Evolutionary conservation across 2,797 vertebrate genomes (phyloP), one percentile per base, ranked within the genome.

Genomic region (Prunella strophiata): DNA sequence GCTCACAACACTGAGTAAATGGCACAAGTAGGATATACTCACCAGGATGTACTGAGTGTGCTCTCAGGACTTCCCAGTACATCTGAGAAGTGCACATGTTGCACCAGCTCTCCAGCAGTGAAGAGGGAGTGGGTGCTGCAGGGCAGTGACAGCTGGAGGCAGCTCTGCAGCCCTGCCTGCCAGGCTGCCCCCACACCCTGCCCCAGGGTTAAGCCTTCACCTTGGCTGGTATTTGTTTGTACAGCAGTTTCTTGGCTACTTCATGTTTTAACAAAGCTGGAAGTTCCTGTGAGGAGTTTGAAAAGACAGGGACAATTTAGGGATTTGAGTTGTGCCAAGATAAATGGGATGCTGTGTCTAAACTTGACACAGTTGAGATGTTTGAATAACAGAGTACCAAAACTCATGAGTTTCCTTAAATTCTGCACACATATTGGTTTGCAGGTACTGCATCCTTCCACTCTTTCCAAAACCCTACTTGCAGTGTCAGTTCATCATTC

Each of bases 261-360:
- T 95, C 58, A 32, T 85, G 62, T 95, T 95, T 95, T 95, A 95
- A 91, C 76, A 87, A 89, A 82, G 84, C 79, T 94, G 72, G 63
- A 91, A 82, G 82, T 88, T 77, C 58, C 74, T 75, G 29, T 40
- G 73, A 87, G 59, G 71, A 71, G 55, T 68, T 50, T 94, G 88
- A 89, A 88, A 94, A 93, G 79, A 84, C 76, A 66, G 59, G 84
- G 73, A 40, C 91, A 95, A 95, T 95, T 85, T 89, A 85, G 72
- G 87, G 88, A 78, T 95, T 92, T 36, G 30, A 66, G 36, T 88
- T 92, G 65, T 93, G 94, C 95, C 95, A 97, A 91, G 74, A 73
- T 84, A 92, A 95, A 93, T 87, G 72, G 75, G 55, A 91, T 95
- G 48, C 86, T 96, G 43, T 96, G 96, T 92, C 95, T 96, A 72